Evolutionary conservation across 2,113 vertebrate species (phyloP), one percentile per base, ranked within the genome.

Genomic region (Thalassarche chlororhynchos): DNA sequence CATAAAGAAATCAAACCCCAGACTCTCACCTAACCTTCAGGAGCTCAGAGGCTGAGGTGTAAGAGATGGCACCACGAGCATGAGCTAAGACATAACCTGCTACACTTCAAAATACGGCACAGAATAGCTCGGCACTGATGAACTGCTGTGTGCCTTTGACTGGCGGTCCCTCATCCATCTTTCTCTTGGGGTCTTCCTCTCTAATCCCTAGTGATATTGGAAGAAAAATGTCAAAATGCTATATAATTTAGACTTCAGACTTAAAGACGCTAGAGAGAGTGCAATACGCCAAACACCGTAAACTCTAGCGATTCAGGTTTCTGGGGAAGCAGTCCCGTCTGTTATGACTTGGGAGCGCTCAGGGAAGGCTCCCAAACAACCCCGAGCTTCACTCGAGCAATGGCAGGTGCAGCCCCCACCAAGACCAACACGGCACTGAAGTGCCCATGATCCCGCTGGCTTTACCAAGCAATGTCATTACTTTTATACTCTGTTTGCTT

Each of bases 381-480:
- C 23, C 19, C 2, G 0, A 3, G 8, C 29, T 79, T 54, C 38
- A 9, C 60, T 16, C 2, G 3, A 62, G 46, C n/a, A 57, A 26
- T 0, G 1, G 46, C 36, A 47, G 85, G 40, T 0, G 0, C 84
- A 71, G 80, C 28, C 40, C n/a, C 34, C 5, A 14, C 19, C 12
- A 6, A 71, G 52, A n/a, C 29, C 2, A 2, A 18, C n/a, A 16
- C 0, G 0, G 68, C 32, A 34, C 0, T 10, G 34, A 19, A n/a
- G 70, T 8, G 72, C n/a, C 54, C 0, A 0, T 12, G 68, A 71
- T 68, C 57, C 76, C 0, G 0, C 52, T 15, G 84, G 38, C 75
- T n/a, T 80, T 46, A 18, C 71, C 32, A 4, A 24, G 49, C n/a
- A 16, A 14, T 0, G 3, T 5, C 66, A 21, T 31, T 2, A 1